Percentiles rank a stretch among this genome's conserved stretches.
phyloP scores from a whole-genome alignment of 2,113 vertebrate species.

The Dromas ardeola region DNA sequence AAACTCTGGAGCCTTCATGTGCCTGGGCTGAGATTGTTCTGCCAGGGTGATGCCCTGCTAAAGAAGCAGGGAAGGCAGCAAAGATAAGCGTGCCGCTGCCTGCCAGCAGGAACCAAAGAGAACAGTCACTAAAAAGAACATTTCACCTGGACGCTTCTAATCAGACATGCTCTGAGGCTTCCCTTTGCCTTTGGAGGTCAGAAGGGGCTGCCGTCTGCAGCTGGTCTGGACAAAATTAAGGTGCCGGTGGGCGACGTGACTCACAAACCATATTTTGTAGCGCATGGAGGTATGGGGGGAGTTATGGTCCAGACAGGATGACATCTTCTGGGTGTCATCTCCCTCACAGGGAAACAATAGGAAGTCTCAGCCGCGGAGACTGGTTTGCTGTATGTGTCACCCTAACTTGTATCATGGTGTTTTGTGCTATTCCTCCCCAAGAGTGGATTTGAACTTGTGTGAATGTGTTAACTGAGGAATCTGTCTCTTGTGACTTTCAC shows the following conservation, averaged over 20 bases:
- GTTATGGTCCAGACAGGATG: background rate
- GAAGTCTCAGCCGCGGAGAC: background rate
- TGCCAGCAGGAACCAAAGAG: background rate
- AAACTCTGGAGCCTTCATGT: background rate
- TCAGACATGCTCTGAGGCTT: background rate
- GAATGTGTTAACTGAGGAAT: background rate
- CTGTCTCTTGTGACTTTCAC: background rate
- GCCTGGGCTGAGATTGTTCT: background rate
- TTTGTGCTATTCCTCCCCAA: background rate
- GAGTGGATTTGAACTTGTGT: background rate
- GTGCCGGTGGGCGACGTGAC: accelerated
- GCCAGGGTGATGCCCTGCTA: background rate
- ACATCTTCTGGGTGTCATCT: background rate
- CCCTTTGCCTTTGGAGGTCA: background rate
- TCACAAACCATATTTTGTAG: background rate
- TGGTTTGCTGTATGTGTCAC: background rate
- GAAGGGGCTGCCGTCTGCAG: background rate
- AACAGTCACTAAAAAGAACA: background rate
- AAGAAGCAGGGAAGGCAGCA: background rate
- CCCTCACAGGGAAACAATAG: background rate
- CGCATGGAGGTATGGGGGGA: background rate
- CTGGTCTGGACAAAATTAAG: background rate
- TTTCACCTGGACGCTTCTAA: background rate
- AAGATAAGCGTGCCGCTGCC: background rate
- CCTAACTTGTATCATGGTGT: background rate